Conservation (phyloP, 2,797 vertebrate species). For the Sebastolobus alascanus region DNA sequence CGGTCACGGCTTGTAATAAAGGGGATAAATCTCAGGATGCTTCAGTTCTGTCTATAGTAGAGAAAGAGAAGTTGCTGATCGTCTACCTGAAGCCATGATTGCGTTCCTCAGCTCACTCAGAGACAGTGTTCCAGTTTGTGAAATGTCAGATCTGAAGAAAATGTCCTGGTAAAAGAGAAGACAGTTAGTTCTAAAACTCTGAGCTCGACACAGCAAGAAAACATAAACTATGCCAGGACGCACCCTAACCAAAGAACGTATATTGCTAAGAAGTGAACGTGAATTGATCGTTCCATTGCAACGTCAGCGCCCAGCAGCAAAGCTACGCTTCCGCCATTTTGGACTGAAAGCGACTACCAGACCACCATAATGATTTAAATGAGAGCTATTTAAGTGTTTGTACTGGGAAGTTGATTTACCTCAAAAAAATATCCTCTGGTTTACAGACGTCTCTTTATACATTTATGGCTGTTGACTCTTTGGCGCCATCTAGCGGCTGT, state of each 20-base stretch:
- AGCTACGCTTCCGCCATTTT: no score
- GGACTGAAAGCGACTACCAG: no score
- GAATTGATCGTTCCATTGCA: no score
- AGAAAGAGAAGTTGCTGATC: not conserved
- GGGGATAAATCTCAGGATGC: not conserved
- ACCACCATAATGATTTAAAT: no score
- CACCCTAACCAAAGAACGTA: not conserved
- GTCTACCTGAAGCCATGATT: constrained; percentile 66
- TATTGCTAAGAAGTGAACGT: no score
- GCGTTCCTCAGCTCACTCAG: constrained; percentile 71
- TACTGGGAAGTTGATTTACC: no score
- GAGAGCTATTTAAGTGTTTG: no score
- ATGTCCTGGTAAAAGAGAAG: constrained; percentile 59
- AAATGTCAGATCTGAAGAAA: constrained; percentile 64
- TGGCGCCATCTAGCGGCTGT: no score
- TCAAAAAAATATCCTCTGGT: no score
- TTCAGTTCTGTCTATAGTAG: not conserved
- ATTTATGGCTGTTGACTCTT: no score
- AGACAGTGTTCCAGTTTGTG: constrained; percentile 59
- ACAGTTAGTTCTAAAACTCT: not conserved
- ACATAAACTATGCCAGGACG: not conserved
- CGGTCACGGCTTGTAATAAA: not conserved
- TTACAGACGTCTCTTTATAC: no score
- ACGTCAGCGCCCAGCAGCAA: no score
- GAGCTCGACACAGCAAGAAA: not conserved